Conservation (phyloP, 1,140 invertebrate species). For the Globodera rostochiensis region DNA sequence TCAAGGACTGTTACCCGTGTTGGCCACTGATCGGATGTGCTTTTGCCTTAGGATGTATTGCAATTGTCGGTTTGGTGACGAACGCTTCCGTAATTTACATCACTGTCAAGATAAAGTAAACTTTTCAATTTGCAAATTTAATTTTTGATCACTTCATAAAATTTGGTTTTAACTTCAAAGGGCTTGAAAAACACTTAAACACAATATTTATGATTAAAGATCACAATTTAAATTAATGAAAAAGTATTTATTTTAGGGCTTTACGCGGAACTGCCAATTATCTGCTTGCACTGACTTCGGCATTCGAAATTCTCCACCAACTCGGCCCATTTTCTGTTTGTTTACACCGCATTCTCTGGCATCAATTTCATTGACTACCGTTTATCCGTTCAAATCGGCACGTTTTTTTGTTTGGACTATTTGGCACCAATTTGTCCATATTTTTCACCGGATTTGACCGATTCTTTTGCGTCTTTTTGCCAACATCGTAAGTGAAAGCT, state of each 20-base stretch:
- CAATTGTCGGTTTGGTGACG: conserved; percentile 9
- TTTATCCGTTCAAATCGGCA: neutral
- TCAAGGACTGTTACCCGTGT: neutral
- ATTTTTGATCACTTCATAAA: too few relatives aligned
- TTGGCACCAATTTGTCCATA: neutral
- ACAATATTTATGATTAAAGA: too few relatives aligned
- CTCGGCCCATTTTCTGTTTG: conserved; percentile 2
- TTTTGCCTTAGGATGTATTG: neutral
- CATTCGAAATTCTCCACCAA: conserved; percentile 12
- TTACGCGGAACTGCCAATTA: conserved; percentile 9
- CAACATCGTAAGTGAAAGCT: neutral
- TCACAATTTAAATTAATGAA: too few relatives aligned
- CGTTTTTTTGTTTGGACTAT: neutral
- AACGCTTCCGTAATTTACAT: conserved; percentile 21
- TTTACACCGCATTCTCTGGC: neutral
- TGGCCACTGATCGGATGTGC: conserved; percentile 1
- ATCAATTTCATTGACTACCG: conserved; percentile 17
- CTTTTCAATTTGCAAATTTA: too few relatives aligned
- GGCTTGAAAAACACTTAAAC: neutral
- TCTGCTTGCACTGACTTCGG: conserved; percentile 11
- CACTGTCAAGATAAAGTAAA: conserved; percentile 17
- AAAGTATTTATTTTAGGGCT: neutral
- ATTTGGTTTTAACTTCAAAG: too few relatives aligned
- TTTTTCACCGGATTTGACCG: conserved; percentile 13
- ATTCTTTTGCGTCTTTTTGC: conserved; percentile 3